Conservation (phyloP, 2,113 vertebrate genomes). For the Atlantisia rogersi region DNA sequence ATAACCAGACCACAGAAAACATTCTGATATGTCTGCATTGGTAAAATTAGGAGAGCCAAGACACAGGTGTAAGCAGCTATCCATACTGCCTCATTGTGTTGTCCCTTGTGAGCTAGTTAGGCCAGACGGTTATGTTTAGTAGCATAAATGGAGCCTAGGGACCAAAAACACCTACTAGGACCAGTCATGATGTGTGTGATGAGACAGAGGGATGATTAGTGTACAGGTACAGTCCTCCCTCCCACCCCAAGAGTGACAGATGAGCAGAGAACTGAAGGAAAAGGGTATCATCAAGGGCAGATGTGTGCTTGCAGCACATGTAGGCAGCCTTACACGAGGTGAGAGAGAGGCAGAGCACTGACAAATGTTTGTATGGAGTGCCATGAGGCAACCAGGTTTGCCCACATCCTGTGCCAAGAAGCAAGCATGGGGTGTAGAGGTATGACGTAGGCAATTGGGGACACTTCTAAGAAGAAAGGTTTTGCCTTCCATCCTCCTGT, state of each 20-base stretch:
- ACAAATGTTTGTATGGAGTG: background rate
- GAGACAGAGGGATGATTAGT: background rate
- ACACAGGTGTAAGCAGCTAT: accelerated
- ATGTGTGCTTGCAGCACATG: background rate
- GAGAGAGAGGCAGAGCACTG: background rate
- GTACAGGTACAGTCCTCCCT: background rate
- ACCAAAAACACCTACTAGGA: background rate
- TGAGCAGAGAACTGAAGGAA: background rate
- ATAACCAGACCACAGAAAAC: background rate
- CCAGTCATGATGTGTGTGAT: background rate
- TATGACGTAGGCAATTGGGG: accelerated
- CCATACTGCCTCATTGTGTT: background rate
- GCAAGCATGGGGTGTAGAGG: background rate
- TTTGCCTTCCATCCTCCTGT: background rate
- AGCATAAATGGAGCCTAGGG: background rate
- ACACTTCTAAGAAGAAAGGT: background rate
- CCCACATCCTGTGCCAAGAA: background rate
- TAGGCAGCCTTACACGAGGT: background rate
- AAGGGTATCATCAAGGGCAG: too few relatives aligned
- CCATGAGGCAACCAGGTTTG: background rate
- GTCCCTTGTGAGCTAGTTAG: background rate
- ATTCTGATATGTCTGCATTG: background rate
- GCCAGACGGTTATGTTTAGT: background rate
- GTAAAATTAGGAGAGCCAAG: background rate
- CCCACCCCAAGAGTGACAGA: background rate